These are phyloP conservation scores for Bufo bufo DNA, from an alignment of 2,113 vertebrate species.

Conservation along the genomic window DNA sequence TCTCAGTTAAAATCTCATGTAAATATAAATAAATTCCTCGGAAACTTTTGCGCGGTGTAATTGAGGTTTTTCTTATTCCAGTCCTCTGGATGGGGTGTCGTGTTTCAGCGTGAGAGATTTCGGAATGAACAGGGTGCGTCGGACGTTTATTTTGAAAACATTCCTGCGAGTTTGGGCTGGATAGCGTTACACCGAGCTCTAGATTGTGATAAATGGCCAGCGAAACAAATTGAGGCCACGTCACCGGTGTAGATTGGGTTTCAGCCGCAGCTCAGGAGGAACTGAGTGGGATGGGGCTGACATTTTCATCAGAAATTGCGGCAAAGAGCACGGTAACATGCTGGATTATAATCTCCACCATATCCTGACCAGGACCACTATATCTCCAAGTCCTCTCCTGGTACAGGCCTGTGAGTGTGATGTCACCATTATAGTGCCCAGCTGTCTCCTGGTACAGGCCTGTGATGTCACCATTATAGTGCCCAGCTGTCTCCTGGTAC, in stretches of 20 bases:
- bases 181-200: conserved; percentile 16
- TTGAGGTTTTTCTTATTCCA: conserved; percentile 47
- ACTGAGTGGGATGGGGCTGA: background rate
- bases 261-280: conserved; percentile 1
- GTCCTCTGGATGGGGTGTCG: conserved; percentile 34
- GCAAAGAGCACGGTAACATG: background rate
- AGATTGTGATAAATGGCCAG: conserved; percentile 37
- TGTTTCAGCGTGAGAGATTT: conserved; percentile 47
- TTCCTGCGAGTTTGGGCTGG: conserved; percentile 30
- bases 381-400: too few relatives aligned
- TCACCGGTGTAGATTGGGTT: conserved; percentile 21
- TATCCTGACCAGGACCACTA: background rate
- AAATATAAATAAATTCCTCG: conserved; percentile 43
- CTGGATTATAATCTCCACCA: background rate
- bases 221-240: conserved; percentile 48
- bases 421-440: too few relatives aligned
- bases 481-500: too few relatives aligned
- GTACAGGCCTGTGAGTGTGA: too few relatives aligned
- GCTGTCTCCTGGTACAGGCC: too few relatives aligned
- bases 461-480: too few relatives aligned
- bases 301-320: background rate
- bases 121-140: background rate
- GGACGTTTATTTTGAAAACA: conserved; percentile 54
- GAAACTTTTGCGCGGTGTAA: conserved; percentile 36
- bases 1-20: conserved; percentile 29